These are phyloP conservation scores for Podarcis lilfordi DNA, from an alignment of 2,797 vertebrate species.

Conservation along the genomic window DNA sequence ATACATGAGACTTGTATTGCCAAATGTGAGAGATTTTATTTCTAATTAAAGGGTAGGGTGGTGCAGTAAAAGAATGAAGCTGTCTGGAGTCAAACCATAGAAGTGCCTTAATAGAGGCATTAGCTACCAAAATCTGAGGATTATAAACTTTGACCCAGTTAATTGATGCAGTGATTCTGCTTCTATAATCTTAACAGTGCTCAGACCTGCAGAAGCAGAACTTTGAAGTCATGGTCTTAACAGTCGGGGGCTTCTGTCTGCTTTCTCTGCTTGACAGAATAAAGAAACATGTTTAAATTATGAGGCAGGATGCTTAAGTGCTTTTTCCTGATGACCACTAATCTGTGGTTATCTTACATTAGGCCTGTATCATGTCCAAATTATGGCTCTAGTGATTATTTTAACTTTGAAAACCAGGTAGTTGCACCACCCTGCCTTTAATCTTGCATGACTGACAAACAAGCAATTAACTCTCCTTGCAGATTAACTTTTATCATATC, in stretches of 20 bases:
- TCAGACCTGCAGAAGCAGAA: neutral
- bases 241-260: fast-evolving
- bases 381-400: fast-evolving
- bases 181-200: neutral
- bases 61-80: neutral
- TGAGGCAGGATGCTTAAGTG: neutral
- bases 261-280: neutral
- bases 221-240: neutral
- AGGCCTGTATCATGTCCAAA: fast-evolving
- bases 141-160: fast-evolving
- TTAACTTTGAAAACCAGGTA: constrained; percentile 24
- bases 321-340: neutral
- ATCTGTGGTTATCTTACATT: neutral
- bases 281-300: neutral
- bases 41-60: neutral
- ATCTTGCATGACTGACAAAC: constrained; percentile 40
- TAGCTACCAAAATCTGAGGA: neutral
- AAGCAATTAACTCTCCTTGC: constrained; percentile 55
- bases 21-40: constrained; percentile 40
- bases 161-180: too few species aligned
- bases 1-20: neutral
- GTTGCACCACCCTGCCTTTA: constrained; percentile 45
- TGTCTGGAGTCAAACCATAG: neutral
- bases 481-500: constrained; percentile 48
- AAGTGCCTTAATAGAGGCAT: neutral